phyloP scores from a whole-genome alignment of 1,140 invertebrate genomes.

The Argopecten irradians region DNA sequence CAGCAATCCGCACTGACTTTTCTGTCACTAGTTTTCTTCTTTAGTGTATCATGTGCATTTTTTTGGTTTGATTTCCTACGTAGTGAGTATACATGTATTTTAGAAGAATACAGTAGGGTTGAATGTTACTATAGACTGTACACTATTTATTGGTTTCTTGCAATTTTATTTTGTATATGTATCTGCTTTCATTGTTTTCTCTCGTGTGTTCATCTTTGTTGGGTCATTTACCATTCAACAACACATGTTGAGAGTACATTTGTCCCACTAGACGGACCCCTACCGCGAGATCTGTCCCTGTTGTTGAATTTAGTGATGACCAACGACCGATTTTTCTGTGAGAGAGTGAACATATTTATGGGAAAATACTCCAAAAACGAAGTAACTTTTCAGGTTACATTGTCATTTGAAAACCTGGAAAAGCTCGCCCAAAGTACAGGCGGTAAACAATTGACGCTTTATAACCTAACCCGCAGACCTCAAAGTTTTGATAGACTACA shows the following conservation, averaged over 20 bases:
- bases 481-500: not conserved
- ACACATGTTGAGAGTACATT: not conserved
- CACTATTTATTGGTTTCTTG: not conserved
- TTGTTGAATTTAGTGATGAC: not conserved
- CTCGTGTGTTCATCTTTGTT: not conserved
- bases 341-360: not conserved
- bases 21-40: not conserved
- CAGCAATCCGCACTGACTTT: not conserved
- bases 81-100: not conserved
- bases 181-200: not conserved
- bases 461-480: not conserved
- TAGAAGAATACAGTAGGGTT: not conserved
- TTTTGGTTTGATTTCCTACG: conserved; percentile 4
- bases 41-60: not conserved
- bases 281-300: not conserved
- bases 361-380: not conserved
- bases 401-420: not conserved
- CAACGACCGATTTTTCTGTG: not conserved
- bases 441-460: not conserved
- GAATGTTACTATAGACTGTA: not conserved
- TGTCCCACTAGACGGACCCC: no score
- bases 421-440: not conserved
- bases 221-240: not conserved
- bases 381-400: not conserved
- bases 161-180: not conserved